Evolutionary conservation across 2,888 invertebrate genomes (phyloP).

Genomic region (Eupeodes luniger): DNA sequence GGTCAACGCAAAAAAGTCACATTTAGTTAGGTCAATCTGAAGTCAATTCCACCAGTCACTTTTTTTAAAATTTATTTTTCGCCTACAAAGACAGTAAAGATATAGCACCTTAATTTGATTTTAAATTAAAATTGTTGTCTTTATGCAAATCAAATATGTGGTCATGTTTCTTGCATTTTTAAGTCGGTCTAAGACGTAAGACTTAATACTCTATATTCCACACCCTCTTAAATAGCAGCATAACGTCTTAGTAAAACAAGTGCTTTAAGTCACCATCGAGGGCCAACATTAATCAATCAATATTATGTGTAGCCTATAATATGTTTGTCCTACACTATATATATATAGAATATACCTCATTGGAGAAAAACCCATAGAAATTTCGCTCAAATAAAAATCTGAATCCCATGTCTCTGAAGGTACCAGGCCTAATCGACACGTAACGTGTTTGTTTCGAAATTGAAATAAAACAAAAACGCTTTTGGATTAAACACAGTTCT

Average conservation of each 20-base stretch:
- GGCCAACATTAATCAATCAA: slow-evolving; percentile 25
- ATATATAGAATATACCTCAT: not conserved
- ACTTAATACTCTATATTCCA: slow-evolving; percentile 9
- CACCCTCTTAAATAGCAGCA: not conserved
- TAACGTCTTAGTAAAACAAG: slow-evolving; percentile 13
- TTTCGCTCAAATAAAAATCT: not conserved
- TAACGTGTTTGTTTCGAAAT: not conserved
- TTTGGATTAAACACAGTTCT: slow-evolving; percentile 46
- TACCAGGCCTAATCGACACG: slow-evolving; percentile 20
- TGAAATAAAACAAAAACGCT: slow-evolving; percentile 28
- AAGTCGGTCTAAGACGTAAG: not conserved
- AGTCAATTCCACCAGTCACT: no score
- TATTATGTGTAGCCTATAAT: not conserved
- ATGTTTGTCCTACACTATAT: no score
- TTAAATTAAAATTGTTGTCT: not conserved
- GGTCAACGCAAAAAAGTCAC: no score
- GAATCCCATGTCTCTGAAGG: not conserved
- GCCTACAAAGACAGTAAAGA: not conserved
- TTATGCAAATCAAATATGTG: not conserved
- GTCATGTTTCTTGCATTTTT: not conserved
- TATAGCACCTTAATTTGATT: not conserved
- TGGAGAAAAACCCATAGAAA: slow-evolving; percentile 3
- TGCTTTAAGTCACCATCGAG: slow-evolving; percentile 23
- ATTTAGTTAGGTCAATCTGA: no score
- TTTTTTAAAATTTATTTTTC: no score